Evolutionary conservation across 2,797 vertebrate species (phyloP), one percentile per base, ranked within the genome.

Genomic region (Sarcophilus harrisii): DNA sequence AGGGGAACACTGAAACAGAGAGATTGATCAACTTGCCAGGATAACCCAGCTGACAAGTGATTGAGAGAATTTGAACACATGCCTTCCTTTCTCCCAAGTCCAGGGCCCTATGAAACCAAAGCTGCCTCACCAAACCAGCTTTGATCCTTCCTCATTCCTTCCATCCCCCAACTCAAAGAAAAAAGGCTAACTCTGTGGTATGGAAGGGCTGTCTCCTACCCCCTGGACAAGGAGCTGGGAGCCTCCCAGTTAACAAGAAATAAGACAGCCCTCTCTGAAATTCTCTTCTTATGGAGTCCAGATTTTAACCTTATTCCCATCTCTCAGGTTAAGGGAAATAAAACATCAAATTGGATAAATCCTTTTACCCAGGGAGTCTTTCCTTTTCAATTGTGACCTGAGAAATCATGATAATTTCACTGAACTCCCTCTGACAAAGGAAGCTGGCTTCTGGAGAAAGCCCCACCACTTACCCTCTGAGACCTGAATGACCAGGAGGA

Each of bases 401-500:
- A 91, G 58, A 92, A 92, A 49, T 38, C n/a, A 73, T 9, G 49
- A 87, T 38, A 3, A 27, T 87, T 21, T 45, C 73, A 24, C 24
- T 87, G 21, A 14, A 57, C 32, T 18, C 32, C 58, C 27, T n/a
- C 81, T 91, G 58, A 30, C 32, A 4, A 5, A 3, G 29, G 81
- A 96, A 90, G 30, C 90, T 91, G 55, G 27, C 14, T 2, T 73
- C 32, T 21, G 66, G 66, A 73, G 66, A 8, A 66, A 81, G n/a
- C 18, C 1, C 21, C 62, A 62, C 59, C 2, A 94, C 97, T 98
- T 93, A 98, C 98, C 98, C 95, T 98, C 95, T 0, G 93, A 97
- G 92, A 66, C 12, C 5, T 0, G 90, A 92, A 98, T 89, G 66
- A 93, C 94, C 62, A 93, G 60, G 12, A 97, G 97, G 52, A 93